A percentile compares a stretch with the other conserved stretches of the same genome.
Evolutionary conservation across 1,140 invertebrate genomes (phyloP).

Genomic region (Drosophila santomea): DNA sequence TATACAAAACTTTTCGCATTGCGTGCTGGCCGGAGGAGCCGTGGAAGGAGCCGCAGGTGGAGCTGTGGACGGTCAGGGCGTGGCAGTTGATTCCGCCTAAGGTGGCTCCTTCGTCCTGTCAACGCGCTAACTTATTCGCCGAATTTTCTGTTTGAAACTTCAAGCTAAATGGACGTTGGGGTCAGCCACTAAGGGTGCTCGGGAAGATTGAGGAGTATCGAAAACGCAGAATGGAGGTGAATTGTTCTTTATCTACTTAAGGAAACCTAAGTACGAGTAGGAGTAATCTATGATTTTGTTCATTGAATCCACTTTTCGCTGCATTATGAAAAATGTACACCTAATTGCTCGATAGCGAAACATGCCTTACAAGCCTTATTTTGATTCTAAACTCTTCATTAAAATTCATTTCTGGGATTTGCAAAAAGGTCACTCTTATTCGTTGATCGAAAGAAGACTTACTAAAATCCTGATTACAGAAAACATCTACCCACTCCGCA

Average conservation of each 20-base stretch:
- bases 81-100: slow-evolving; percentile 6
- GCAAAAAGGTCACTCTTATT: too few relatives aligned
- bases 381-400: too few relatives aligned
- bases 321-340: too few relatives aligned
- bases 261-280: too few relatives aligned
- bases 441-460: too few relatives aligned
- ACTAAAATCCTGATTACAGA: too few relatives aligned
- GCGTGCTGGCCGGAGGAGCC: slow-evolving; percentile 56
- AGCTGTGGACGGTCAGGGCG: not conserved
- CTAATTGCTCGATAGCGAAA: too few relatives aligned
- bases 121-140: slow-evolving; percentile 47
- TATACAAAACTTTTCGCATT: slow-evolving; percentile 67
- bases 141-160: slow-evolving; percentile 34
- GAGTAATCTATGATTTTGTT: too few relatives aligned
- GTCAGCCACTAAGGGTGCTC: slow-evolving; percentile 27
- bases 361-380: too few relatives aligned
- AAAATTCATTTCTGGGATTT: too few relatives aligned
- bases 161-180: slow-evolving; percentile 36
- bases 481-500: too few relatives aligned
- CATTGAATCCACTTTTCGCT: too few relatives aligned
- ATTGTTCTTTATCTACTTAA: not conserved
- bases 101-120: slow-evolving; percentile 32
- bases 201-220: slow-evolving; percentile 46
- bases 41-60: slow-evolving; percentile 14
- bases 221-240: not conserved